These are phyloP conservation scores for Sebastes kiyomatsui DNA, from an alignment of 2,797 vertebrate genomes.

Conservation along the genomic window DNA sequence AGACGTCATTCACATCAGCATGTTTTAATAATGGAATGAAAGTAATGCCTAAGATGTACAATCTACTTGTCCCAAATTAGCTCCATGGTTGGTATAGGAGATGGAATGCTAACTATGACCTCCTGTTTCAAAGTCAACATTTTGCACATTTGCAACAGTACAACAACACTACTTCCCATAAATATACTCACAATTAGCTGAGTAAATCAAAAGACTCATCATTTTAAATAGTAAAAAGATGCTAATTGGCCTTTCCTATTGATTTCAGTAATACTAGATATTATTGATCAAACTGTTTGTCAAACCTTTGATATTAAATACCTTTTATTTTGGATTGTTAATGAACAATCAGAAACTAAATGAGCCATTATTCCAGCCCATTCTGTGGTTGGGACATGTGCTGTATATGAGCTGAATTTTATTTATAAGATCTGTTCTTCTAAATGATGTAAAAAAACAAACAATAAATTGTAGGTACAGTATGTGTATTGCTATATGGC, in stretches of 20 bases:
- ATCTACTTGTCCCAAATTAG: neutral
- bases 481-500: neutral
- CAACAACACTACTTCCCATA: neutral
- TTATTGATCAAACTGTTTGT: neutral
- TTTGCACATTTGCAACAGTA: neutral
- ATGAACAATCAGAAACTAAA: neutral
- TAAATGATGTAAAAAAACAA: neutral
- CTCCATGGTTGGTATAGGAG: neutral
- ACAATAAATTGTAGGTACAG: no score
- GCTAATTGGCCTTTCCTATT: neutral
- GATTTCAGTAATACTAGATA: no score
- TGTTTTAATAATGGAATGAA: neutral
- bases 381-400: neutral
- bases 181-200: neutral
- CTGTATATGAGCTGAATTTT: neutral
- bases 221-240: neutral
- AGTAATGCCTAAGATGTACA: neutral
- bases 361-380: neutral
- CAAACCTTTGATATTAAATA: neutral
- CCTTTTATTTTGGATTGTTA: neutral
- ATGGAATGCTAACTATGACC: neutral
- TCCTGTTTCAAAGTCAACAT: neutral
- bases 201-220: neutral
- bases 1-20: neutral
- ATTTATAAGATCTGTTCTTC: neutral